Evolutionary conservation across 2,797 vertebrate species (phyloP).

Genomic region (Xerus rutilus): DNA sequence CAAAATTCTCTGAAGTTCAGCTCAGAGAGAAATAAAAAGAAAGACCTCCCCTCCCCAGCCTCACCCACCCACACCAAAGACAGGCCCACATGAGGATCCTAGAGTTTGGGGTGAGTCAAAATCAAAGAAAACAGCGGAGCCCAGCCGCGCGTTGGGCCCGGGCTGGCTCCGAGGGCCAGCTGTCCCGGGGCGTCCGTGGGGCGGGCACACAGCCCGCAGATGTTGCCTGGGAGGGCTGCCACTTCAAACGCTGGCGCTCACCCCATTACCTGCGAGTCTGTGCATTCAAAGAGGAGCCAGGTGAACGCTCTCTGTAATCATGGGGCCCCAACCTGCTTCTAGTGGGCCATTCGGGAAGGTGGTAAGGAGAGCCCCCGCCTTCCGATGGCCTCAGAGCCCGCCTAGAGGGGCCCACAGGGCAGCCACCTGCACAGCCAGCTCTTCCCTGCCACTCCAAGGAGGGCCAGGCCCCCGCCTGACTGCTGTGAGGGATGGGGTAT

Average conservation of each 20-base stretch:
- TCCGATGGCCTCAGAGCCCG: conserved; percentile 28
- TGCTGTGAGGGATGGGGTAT: rapidly evolving
- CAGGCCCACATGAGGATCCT: conserved; percentile 47
- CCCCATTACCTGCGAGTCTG: conserved; percentile 81
- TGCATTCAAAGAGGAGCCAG: conserved; percentile 88
- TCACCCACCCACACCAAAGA: conserved; percentile 64
- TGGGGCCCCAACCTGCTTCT: conserved; percentile 78
- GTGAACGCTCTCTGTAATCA: conserved; percentile 87
- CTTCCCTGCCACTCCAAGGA: not conserved
- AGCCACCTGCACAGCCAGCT: not conserved
- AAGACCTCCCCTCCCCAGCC: rapidly evolving
- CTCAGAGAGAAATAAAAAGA: conserved; percentile 63
- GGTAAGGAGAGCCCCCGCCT: not conserved
- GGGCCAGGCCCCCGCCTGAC: not conserved
- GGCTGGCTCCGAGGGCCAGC: conserved; percentile 86
- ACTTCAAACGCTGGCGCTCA: conserved; percentile 87
- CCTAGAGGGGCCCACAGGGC: conserved; percentile 44
- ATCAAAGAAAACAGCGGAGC: conserved; percentile 73
- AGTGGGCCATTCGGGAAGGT: conserved; percentile 72
- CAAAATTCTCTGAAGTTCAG: conserved; percentile 79
- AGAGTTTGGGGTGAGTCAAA: conserved; percentile 68
- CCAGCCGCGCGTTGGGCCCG: conserved; percentile 75
- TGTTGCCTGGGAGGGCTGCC: conserved; percentile 82
- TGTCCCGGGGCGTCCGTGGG: conserved; percentile 79
- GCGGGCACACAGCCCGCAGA: conserved; percentile 84